phyloP scores from a whole-genome alignment of 2,797 vertebrate genomes.

The Columba guinea region DNA sequence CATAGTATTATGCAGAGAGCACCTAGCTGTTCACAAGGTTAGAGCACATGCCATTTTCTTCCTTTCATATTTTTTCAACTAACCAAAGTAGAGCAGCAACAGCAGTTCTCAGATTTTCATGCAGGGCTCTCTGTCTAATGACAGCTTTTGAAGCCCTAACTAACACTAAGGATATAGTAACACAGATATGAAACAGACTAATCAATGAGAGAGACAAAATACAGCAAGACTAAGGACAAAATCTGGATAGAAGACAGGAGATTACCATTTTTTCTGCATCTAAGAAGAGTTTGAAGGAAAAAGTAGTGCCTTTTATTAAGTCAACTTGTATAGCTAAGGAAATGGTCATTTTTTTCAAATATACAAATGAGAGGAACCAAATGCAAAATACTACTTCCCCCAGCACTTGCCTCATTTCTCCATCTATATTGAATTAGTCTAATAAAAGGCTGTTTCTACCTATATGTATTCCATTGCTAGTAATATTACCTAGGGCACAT shows the following conservation, averaged over 20 bases:
- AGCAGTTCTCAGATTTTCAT: not conserved
- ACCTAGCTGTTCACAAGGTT: not conserved
- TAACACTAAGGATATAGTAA: not conserved
- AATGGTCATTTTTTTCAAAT: not conserved
- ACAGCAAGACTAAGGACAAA: not conserved
- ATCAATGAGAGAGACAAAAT: not conserved
- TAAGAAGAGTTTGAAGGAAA: not conserved
- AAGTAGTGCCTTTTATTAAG: not conserved
- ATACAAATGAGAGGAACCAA: not conserved
- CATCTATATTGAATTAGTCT: not conserved
- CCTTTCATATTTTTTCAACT: not conserved
- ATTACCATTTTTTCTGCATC: not conserved
- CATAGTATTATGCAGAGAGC: not conserved
- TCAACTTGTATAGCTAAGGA: not conserved
- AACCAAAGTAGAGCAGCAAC: not conserved
- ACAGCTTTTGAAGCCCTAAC: not conserved
- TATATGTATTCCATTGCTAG: not conserved
- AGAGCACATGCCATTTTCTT: not conserved
- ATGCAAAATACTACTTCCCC: not conserved
- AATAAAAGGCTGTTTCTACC: not conserved
- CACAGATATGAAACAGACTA: not conserved
- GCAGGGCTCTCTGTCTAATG: not conserved
- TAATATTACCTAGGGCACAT: not conserved
- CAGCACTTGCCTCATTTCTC: not conserved
- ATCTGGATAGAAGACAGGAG: not conserved